phyloP scores from a whole-genome alignment of 2,797 vertebrate genomes.

The Centropyge bicolor region DNA sequence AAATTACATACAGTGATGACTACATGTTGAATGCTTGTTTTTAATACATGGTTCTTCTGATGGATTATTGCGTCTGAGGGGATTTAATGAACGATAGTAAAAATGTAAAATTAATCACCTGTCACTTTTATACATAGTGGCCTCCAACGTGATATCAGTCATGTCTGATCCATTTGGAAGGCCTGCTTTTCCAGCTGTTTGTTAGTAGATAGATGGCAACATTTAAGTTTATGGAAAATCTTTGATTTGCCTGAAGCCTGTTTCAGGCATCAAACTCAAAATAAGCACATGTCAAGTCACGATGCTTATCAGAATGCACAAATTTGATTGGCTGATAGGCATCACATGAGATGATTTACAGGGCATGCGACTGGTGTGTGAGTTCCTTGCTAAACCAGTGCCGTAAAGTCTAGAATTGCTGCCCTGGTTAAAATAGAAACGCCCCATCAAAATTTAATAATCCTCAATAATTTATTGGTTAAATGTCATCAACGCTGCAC shows the following conservation, averaged over 20 bases:
- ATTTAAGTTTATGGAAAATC: neutral
- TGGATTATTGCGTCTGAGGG: neutral
- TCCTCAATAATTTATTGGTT: too few relatives aligned
- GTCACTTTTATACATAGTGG: neutral
- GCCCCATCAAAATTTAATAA: too few relatives aligned
- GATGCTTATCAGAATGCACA: too few relatives aligned
- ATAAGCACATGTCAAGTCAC: too few relatives aligned
- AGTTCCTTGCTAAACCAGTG: too few relatives aligned
- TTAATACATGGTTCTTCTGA: neutral
- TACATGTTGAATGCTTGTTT: neutral
- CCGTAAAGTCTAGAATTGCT: too few relatives aligned
- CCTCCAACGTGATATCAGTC: too few relatives aligned
- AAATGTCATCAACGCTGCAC: too few relatives aligned
- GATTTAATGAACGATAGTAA: neutral
- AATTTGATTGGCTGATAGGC: too few relatives aligned
- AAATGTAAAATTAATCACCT: neutral
- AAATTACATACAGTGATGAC: neutral
- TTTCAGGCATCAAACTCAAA: neutral
- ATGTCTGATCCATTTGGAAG: neutral
- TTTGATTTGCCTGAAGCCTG: neutral
- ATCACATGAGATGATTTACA: too few relatives aligned
- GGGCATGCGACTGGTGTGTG: too few relatives aligned
- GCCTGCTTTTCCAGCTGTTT: neutral
- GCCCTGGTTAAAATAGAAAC: too few relatives aligned
- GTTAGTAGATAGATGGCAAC: neutral